These are phyloP conservation scores for Phocoena phocoena DNA, from an alignment of 2,113 vertebrate species.

Conservation along the genomic window DNA sequence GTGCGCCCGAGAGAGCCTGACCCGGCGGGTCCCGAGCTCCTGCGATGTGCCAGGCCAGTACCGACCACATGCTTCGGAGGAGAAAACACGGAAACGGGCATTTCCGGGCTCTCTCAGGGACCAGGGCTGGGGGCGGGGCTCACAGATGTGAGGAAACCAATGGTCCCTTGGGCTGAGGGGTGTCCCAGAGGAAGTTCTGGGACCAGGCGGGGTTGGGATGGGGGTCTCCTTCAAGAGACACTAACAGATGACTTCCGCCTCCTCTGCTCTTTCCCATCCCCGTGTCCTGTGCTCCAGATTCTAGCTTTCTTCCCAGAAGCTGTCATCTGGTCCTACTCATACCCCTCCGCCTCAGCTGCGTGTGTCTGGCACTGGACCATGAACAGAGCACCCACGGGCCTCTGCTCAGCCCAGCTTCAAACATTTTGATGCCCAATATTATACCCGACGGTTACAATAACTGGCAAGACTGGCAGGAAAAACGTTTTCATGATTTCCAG, in stretches of 20 bases:
- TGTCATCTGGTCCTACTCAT: no score
- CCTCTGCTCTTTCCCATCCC: not conserved
- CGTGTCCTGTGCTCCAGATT: not conserved
- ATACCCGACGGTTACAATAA: no score
- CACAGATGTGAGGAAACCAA: not conserved
- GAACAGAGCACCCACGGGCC: not conserved
- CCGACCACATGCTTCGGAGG: not conserved
- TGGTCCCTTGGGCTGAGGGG: rapidly evolving
- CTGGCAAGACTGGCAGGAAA: not conserved
- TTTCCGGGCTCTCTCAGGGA: not conserved
- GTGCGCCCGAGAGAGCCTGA: rapidly evolving
- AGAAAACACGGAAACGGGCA: not conserved
- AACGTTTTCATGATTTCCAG: not conserved
- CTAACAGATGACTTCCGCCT: not conserved
- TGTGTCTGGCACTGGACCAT: rapidly evolving
- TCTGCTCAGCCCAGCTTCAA: not conserved
- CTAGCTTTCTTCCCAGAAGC: not conserved
- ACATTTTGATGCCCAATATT: rapidly evolving
- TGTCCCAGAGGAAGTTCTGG: not conserved
- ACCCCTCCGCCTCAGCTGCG: not conserved
- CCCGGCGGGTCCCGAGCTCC: rapidly evolving
- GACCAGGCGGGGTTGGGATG: rapidly evolving
- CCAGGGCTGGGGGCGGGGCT: rapidly evolving
- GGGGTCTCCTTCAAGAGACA: not conserved
- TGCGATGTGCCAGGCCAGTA: rapidly evolving